phyloP scores from a whole-genome alignment of 2,113 vertebrate species.

The Podilymbus podiceps region DNA sequence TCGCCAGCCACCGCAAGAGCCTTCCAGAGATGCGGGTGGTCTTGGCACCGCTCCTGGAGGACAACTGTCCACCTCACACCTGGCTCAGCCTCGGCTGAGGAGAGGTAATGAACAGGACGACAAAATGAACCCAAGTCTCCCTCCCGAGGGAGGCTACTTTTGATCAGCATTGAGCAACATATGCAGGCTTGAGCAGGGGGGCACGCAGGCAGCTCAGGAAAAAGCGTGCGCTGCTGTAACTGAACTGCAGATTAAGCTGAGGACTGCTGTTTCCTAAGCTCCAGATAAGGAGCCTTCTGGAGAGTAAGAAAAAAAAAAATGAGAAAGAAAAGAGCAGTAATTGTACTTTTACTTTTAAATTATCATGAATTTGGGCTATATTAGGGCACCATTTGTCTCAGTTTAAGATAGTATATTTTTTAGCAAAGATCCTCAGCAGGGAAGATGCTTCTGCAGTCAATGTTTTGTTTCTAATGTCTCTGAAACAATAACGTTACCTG shows the following conservation, averaged over 20 bases:
- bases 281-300: constrained; percentile 52
- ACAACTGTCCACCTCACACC: constrained; percentile 45
- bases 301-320: neutral
- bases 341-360: neutral
- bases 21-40: constrained; percentile 24
- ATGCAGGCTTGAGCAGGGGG: constrained; percentile 41
- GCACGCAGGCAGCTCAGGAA: neutral
- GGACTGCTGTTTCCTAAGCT: constrained; percentile 46
- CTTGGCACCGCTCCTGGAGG: neutral
- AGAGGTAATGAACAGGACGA: neutral
- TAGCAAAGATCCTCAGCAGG: neutral
- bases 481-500: neutral
- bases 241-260: constrained; percentile 51
- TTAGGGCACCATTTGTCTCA: neutral
- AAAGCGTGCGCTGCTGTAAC: constrained; percentile 13
- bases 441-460: constrained; percentile 4
- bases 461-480: constrained; percentile 32
- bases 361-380: neutral
- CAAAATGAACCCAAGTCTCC: neutral
- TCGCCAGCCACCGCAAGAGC: neutral
- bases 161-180: constrained; percentile 35
- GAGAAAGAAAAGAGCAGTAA: neutral
- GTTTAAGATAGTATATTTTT: neutral
- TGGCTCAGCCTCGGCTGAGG: constrained; percentile 3
- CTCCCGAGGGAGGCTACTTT: constrained; percentile 15